These are phyloP conservation scores for Tetraneura akinire DNA, from an alignment of 1,140 invertebrate species.

Conservation along the genomic window DNA sequence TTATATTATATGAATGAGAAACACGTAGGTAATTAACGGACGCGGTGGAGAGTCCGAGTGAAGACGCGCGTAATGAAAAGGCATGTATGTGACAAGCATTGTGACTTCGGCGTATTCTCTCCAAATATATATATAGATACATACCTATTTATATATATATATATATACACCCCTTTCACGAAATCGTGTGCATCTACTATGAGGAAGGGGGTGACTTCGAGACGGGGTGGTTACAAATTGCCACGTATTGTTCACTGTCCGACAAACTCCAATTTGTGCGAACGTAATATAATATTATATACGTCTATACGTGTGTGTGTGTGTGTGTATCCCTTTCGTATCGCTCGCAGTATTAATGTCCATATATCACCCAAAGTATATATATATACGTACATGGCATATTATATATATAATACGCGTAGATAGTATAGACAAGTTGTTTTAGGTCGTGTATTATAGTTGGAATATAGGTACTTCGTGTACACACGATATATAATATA, in stretches of 20 bases:
- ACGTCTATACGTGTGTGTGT: too few relatives aligned
- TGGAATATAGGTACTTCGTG: too few relatives aligned
- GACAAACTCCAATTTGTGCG: slow-evolving; percentile 35
- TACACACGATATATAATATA: too few relatives aligned
- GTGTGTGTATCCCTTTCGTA: slow-evolving; percentile 12
- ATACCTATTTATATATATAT: background rate
- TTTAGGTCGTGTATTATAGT: background rate
- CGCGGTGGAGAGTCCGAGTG: slow-evolving; percentile 6
- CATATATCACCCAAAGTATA: slow-evolving; percentile 36
- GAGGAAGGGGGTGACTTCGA: background rate
- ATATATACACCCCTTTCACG: background rate
- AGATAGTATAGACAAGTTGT: background rate
- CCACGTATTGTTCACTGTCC: slow-evolving; percentile 49
- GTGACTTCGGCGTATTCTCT: slow-evolving; percentile 10
- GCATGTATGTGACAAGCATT: slow-evolving; percentile 43
- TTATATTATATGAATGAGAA: background rate
- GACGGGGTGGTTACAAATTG: slow-evolving; percentile 42
- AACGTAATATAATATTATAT: background rate
- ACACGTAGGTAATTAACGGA: slow-evolving; percentile 33
- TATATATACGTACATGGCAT: background rate
- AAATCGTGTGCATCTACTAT: background rate
- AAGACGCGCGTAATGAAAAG: slow-evolving; percentile 37
- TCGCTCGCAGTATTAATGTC: slow-evolving; percentile 12
- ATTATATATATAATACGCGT: background rate
- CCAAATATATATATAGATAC: background rate